Evolutionary conservation across 92 coral and sea anemone genomes (phyloP), one percentile per base, ranked within the genome.

Genomic region (Galaxea fascicularis): DNA sequence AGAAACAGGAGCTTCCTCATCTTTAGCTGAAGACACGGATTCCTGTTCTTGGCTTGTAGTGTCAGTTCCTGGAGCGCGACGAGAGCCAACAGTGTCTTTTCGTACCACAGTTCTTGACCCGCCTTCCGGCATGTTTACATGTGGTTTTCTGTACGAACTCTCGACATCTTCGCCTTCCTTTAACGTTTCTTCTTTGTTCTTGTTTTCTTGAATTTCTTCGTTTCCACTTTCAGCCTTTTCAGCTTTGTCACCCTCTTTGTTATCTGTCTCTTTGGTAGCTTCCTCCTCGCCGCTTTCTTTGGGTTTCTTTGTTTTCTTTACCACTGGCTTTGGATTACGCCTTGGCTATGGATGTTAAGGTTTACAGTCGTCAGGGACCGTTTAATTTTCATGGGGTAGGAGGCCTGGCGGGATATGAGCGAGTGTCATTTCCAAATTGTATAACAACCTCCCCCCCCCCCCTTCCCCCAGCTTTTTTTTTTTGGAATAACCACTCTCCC

Each of bases 221-320:
- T 15, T 30, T 77, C 52, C 58, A n/a, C 65, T 25, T 9, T 45
- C 53, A 35, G 41, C 41, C 41, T 17, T 47, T 20, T 72, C 66
- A 4, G 12, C 4, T 39, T 52, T 80, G 0, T 80, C 24, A 13
- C 14, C 22, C 10, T 54, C 76, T 22, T 67, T 39, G 27, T 80
- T 59, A 10, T 56, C 76, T 30, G 9, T 30, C 70, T 68, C 76
- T 30, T 80, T 68, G 22, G 15, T 30, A n/a, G 16, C 47, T 51
- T 66, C 85, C 26, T 80, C 76, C 31, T 80, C 76, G 11, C 24
- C 68, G 8, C 52, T 80, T n/a, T 68, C 85, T 22, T 80, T 68
- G 0, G 68, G 26, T 54, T 80, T 80, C 76, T 80, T 80, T 21
- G 76, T 31, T 67, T 80, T 80, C 77, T 68, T 80, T 20, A 67